Evolutionary conservation across 2,888 invertebrate genomes (phyloP).

Genomic region (Orthonychiurus folsomi): DNA sequence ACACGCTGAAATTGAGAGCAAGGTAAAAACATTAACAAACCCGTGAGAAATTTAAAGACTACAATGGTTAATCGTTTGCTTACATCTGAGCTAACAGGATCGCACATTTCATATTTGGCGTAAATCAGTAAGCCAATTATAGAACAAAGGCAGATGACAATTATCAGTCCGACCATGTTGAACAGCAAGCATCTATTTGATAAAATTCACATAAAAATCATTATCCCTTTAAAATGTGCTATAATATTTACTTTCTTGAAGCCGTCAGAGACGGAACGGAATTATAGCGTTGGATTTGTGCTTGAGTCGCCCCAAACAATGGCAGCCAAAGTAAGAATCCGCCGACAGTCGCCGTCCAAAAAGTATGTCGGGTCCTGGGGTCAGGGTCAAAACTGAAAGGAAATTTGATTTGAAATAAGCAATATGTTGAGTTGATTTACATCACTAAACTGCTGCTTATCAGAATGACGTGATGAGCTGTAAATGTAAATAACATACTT

Average conservation of each 20-base stretch:
- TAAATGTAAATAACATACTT: conserved; percentile 20
- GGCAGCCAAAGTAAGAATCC: conserved; percentile 33
- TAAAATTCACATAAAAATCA: too few species aligned
- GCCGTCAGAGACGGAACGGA: conserved; percentile 11
- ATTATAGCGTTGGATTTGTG: conserved; percentile 25
- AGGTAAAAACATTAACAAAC: not conserved
- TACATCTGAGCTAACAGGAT: conserved; percentile 61
- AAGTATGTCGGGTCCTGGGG: conserved; percentile 34
- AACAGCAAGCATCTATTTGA: conserved; percentile 66
- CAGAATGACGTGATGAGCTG: too few species aligned
- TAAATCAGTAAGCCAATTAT: conserved; percentile 78
- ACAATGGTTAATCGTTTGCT: conserved; percentile 23
- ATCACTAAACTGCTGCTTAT: not conserved
- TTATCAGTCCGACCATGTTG: conserved; percentile 62
- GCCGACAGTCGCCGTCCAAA: conserved; percentile 34
- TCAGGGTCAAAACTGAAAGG: conserved; percentile 31
- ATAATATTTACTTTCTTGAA: conserved; percentile 6
- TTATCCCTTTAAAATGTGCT: too few species aligned
- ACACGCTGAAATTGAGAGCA: conserved; percentile 9
- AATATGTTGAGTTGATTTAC: too few species aligned
- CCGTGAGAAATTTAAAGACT: conserved; percentile 3
- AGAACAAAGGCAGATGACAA: conserved; percentile 78
- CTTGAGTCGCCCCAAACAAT: conserved; percentile 20
- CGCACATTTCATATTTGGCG: conserved; percentile 70
- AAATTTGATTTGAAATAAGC: not conserved